A percentile compares a stretch with the other conserved stretches of the same genome.
These are phyloP conservation scores for Ptychochromis oligacanthus DNA, from an alignment of 2,113 vertebrate genomes.

Conservation along the genomic window DNA sequence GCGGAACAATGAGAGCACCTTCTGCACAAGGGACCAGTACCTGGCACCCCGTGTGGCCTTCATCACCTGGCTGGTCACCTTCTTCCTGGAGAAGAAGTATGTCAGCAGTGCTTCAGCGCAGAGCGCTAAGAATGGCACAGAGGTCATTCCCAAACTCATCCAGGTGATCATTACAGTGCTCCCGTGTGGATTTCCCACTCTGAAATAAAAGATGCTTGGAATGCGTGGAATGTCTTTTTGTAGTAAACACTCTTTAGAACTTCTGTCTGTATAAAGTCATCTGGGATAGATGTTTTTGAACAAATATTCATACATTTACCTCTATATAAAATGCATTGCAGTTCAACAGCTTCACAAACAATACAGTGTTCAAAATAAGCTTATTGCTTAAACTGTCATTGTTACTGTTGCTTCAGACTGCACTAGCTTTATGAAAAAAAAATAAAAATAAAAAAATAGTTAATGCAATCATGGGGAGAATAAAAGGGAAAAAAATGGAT, in stretches of 20 bases:
- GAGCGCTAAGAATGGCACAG: conserved; percentile 90
- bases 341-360: background rate
- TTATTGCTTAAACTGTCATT: background rate
- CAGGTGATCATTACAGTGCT: conserved; percentile 80
- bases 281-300: background rate
- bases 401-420: background rate
- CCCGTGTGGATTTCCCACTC: background rate
- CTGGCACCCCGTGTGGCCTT: conserved; percentile 96
- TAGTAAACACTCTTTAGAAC: background rate
- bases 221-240: background rate
- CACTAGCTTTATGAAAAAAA: rapidly evolving
- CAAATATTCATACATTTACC: background rate
- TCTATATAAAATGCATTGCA: background rate
- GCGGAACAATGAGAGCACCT: conserved; percentile 91
- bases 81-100: conserved; percentile 99
- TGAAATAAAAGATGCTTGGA: background rate
- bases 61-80: conserved; percentile 98
- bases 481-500: background rate
- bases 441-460: rapidly evolving
- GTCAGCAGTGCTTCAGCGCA: conserved; percentile 83
- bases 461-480: background rate
- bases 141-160: conserved; percentile 92
- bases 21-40: conserved; percentile 94
- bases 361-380: background rate
- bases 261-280: background rate